These are phyloP conservation scores for Saguinus midas DNA, from an alignment of 2,113 vertebrate genomes.

Conservation along the genomic window DNA sequence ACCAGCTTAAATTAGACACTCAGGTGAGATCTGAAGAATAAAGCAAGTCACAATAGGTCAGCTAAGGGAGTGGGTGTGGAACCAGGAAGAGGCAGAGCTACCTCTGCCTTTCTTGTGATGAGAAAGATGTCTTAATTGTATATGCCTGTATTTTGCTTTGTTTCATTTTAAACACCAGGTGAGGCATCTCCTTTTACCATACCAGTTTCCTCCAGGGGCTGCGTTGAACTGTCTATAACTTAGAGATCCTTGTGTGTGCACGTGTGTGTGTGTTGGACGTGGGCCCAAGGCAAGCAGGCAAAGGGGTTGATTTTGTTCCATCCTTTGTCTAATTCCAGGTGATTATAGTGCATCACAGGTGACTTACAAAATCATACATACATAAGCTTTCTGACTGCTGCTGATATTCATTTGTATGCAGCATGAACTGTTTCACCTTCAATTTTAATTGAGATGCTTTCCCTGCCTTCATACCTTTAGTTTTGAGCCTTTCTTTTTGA, in stretches of 20 bases:
- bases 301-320: background rate
- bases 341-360: background rate
- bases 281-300: background rate
- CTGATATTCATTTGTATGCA: background rate
- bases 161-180: background rate
- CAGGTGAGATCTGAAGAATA: background rate
- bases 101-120: background rate
- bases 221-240: background rate
- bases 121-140: background rate
- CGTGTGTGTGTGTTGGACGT: background rate
- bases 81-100: background rate
- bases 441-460: background rate
- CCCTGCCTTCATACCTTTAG: background rate
- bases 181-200: background rate
- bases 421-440: background rate
- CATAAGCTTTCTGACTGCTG: background rate
- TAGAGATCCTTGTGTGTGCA: background rate
- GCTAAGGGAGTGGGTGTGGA: background rate
- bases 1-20: background rate
- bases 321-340: background rate
- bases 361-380: background rate
- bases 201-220: background rate
- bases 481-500: background rate
- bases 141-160: background rate
- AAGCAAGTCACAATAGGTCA: background rate